Evolutionary conservation across 1,140 invertebrate genomes (phyloP).

Genomic region (Chrysoperla carnea): DNA sequence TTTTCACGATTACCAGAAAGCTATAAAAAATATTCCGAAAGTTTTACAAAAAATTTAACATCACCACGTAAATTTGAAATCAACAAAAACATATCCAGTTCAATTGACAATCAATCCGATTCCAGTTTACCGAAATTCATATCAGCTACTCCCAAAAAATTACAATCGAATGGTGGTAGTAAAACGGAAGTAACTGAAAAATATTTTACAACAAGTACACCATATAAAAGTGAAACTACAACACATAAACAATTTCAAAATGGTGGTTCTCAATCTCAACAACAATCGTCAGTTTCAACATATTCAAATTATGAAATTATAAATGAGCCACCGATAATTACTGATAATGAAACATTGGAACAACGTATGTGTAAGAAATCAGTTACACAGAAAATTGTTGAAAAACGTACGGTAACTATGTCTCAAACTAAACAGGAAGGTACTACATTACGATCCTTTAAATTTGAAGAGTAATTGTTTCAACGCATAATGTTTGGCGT

Average conservation of each 20-base stretch:
- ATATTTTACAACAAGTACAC: constrained; percentile 21
- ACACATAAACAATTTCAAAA: constrained; percentile 15
- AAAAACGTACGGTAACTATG: constrained; percentile 30
- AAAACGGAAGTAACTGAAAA: constrained; percentile 25
- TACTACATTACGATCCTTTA: constrained; percentile 27
- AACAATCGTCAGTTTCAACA: constrained; percentile 4
- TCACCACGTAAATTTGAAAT: neutral
- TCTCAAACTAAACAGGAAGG: constrained; percentile 27
- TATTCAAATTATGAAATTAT: constrained; percentile 23
- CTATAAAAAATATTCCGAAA: neutral
- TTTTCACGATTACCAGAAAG: neutral
- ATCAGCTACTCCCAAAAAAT: neutral
- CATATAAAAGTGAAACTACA: constrained; percentile 12
- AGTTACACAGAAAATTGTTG: constrained; percentile 28
- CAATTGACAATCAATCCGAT: neutral
- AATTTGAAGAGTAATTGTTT: constrained; percentile 22
- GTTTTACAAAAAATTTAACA: neutral
- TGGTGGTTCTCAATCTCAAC: constrained; percentile 9
- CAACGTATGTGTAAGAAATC: constrained; percentile 31
- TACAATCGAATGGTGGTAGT: constrained; percentile 9
- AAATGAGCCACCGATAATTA: constrained; percentile 22
- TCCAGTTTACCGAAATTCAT: neutral
- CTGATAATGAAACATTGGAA: constrained; percentile 24
- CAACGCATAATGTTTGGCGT: too few relatives aligned
- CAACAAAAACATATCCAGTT: neutral